Evolutionary conservation across 2,888 invertebrate genomes (phyloP), one percentile per base, ranked within the genome.

Genomic region (Slavum lentiscoides): DNA sequence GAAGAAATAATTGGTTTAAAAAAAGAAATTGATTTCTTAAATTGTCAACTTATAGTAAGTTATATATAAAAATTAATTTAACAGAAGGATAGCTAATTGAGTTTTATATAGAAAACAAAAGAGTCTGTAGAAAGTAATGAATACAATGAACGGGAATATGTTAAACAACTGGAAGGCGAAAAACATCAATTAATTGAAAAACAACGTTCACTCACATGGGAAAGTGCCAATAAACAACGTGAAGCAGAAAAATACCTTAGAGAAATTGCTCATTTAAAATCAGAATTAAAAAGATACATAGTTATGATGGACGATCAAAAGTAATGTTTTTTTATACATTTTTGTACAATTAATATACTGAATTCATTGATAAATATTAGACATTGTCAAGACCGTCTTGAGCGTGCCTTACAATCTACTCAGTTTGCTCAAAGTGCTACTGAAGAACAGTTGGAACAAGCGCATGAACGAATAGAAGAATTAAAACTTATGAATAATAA

Each of bases 21-120:
- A 43, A 80, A 64, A 80, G 80, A 80, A 80, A 49, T 80, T n/a
- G 70, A 72, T 4, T 80, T 80, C n/a, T 80, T 80, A 72, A 72
- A 72, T 80, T 64, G 39, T 43, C 72, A 72, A 72, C 39, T 80
- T 37, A 80, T 6, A 15, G 80, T 80, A 64, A 72, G 30, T 37
- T 21, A 53, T 55, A 53, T 55, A 30, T 30, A 69, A 17, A 4
- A 39, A 23, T 70, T 15, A 70, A 23, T 39, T 13, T 55, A 55
- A 21, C 39, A 11, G 19, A 37, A 3, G 19, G 15, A 43, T 19
- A 43, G 0, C 19, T 58, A 58, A 67, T 43, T 58, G 4, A 30
- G 1, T 68, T 59, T 43, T 30, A 5, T 43, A 15, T 58, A 80
- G 80, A 80, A 80, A 72, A 80, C 66, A 1, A 80, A 43, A 80